Evolutionary conservation across 2,888 invertebrate species (phyloP), one percentile per base, ranked within the genome.

Genomic region (Corbicula japonica): DNA sequence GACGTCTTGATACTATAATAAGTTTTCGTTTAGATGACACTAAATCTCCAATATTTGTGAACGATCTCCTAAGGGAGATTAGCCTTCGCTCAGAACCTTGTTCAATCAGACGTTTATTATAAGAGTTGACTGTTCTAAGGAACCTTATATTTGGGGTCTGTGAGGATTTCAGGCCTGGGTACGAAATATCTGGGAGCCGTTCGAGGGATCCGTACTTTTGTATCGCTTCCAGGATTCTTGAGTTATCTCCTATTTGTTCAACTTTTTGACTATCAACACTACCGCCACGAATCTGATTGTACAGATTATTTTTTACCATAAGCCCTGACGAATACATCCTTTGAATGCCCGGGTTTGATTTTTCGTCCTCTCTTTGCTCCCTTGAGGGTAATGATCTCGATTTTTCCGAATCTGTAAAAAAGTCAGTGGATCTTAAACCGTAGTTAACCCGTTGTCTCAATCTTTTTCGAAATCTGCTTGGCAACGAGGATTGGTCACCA

Each of bases 261-360:
- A 23, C 60, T 41, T 28, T 65, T 21, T 75, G 52, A 8, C 66
- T 77, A 26, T 54, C 71, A 26, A 21, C 35, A 8, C 73, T 69
- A 2, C 46, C 44, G 28, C 63, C 60, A 12, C 73, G 71, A 41
- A 83, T 30, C 44, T 80, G 83, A 28, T 80, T 80, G 35, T 80
- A 83, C 15, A 83, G n/a, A 1, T 68, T 58, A 50, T 83, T 83
- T 30, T 76, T 80, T 0, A 80, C 80, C 38, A 80, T 66, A 12
- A 83, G 48, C 2, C 78, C 83, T 6, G 83, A 83, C 0, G 83
- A 83, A 68, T 83, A 83, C 12, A 78, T 63, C 50, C 80, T 72
- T 56, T 80, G 80, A 38, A 80, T 75, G 6, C 83, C 74, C 0
- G 66, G 60, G 6, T 32, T 26, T 34, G 35, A 18, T 32, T 69